phyloP scores from a whole-genome alignment of 1,140 invertebrate genomes.

The Temnothorax curvispinosus region DNA sequence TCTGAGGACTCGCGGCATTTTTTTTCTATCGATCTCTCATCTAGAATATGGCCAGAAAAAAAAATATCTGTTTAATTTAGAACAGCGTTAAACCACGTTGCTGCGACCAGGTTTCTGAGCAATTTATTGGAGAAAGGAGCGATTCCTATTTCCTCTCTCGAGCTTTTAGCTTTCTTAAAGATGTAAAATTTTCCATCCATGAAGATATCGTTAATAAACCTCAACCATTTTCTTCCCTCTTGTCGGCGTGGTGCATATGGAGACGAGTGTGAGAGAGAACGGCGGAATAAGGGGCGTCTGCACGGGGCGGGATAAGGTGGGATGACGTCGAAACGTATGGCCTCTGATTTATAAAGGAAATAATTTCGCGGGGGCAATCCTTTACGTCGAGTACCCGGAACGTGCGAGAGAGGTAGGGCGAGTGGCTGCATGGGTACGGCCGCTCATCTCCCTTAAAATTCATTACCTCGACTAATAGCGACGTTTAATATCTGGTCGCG shows the following conservation, averaged over 20 bases:
- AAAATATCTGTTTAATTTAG: background rate
- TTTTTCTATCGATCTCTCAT: background rate
- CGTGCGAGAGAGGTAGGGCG: conserved; percentile 14
- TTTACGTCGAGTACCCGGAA: conserved; percentile 70
- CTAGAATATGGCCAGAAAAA: no score
- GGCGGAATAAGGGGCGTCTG: conserved; percentile 12
- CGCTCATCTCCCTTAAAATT: conserved; percentile 73
- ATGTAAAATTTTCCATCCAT: conserved; percentile 67
- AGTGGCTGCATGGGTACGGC: conserved; percentile 42
- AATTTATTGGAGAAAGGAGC: conserved; percentile 1
- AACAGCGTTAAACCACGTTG: background rate
- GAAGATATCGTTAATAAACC: conserved; percentile 74
- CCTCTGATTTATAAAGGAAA: conserved; percentile 81
- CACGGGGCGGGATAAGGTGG: conserved; percentile 53
- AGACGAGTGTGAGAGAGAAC: conserved; percentile 8
- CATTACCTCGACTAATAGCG: conserved; percentile 73
- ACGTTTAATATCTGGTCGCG: conserved; percentile 67
- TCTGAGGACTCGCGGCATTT: background rate
- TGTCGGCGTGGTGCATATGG: conserved; percentile 49
- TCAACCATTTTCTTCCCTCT: conserved; percentile 54
- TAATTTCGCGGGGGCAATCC: conserved; percentile 79
- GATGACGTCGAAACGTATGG: conserved; percentile 77
- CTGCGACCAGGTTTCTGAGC: background rate
- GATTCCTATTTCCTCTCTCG: background rate
- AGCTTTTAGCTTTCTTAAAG: conserved; percentile 30